Percentiles rank a stretch among this genome's conserved stretches.
Evolutionary conservation across 2,888 invertebrate species (phyloP).

Genomic region (Malthinus seriepunctatus): DNA sequence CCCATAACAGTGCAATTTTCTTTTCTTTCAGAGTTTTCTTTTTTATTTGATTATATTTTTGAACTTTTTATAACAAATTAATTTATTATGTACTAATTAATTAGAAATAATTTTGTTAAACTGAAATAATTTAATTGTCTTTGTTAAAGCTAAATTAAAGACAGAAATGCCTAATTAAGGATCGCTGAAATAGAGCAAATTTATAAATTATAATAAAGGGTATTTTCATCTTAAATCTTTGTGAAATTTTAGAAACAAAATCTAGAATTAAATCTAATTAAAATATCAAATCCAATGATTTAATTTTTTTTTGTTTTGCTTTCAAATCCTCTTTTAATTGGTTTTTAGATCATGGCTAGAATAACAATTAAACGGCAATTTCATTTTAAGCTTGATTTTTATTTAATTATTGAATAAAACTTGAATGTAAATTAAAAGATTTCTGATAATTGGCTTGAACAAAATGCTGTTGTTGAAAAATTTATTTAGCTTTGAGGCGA

Average conservation of each 20-base stretch:
- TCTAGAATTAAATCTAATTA: constrained; percentile 4
- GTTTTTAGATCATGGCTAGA: constrained; percentile 1
- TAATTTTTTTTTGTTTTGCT: constrained; percentile 1
- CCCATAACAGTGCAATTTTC: too few relatives aligned
- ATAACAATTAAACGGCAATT: background rate
- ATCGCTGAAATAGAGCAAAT: background rate
- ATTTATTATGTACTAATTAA: too few relatives aligned
- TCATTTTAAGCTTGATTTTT: background rate
- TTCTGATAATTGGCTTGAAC: too few relatives aligned
- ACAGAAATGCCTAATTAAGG: constrained; percentile 1
- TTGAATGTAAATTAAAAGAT: background rate
- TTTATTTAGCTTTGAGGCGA: too few relatives aligned
- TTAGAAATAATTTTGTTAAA: background rate
- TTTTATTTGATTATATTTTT: too few relatives aligned
- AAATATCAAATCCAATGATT: constrained; percentile 5
- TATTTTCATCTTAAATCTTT: constrained; percentile 5
- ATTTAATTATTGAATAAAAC: constrained; percentile 5
- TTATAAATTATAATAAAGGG: constrained; percentile 3
- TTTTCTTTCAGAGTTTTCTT: too few relatives aligned
- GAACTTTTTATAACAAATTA: too few relatives aligned
- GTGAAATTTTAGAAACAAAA: constrained; percentile 3
- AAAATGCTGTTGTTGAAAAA: too few relatives aligned
- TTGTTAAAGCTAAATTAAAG: constrained; percentile 1
- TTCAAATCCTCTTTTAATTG: constrained; percentile 4
- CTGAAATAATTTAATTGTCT: background rate